Conservation (phyloP, 2,113 vertebrate species). For the Herpetotheres cachinnans region DNA sequence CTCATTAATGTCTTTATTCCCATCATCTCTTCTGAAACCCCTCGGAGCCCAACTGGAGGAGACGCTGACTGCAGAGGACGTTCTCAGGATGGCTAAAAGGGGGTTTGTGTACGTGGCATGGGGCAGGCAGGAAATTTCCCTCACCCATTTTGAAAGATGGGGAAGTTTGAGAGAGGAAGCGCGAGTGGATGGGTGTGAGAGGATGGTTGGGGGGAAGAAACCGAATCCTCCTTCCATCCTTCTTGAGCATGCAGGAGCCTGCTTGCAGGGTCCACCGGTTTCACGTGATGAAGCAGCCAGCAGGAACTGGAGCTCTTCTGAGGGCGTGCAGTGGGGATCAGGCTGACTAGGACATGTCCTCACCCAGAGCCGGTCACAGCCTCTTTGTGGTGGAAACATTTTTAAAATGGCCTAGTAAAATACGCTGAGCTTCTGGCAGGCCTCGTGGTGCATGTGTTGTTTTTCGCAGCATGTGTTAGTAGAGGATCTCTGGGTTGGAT, state of each 20-base stretch:
- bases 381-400: neutral
- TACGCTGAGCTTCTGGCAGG: neutral
- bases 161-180: neutral
- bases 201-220: too few relatives aligned
- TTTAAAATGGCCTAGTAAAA: neutral
- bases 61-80: rapidly evolving
- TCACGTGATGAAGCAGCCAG: rapidly evolving
- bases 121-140: neutral
- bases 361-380: rapidly evolving
- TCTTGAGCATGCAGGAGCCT: neutral
- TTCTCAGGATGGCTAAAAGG: neutral
- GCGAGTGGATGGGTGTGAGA: neutral
- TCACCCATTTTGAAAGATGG: rapidly evolving
- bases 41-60: rapidly evolving
- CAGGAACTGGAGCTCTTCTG: neutral
- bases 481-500: neutral
- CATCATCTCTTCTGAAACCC: neutral
- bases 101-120: neutral
- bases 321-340: neutral
- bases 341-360: neutral
- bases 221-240: neutral
- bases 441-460: neutral
- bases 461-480: neutral
- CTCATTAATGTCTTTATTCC: neutral
- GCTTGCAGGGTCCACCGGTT: rapidly evolving